These are phyloP conservation scores for Pseudococcus jackbeardsleyi DNA, from an alignment of 2,888 invertebrate species.

Conservation along the genomic window DNA sequence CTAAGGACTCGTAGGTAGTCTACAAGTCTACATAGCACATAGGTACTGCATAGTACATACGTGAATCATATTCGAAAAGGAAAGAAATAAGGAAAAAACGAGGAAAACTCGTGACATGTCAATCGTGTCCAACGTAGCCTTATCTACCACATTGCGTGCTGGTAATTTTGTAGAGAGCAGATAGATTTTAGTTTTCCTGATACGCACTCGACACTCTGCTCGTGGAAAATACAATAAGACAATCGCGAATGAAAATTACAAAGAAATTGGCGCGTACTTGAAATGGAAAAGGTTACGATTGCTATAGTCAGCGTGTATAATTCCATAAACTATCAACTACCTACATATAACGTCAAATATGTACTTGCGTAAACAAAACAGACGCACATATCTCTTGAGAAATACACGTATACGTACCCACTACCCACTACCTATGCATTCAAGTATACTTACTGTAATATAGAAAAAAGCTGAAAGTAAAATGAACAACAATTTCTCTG, in stretches of 20 bases:
- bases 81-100: neutral
- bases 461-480: too few species aligned
- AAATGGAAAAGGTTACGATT: neutral
- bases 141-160: neutral
- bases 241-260: neutral
- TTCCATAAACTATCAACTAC: neutral
- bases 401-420: too few species aligned
- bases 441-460: too few species aligned
- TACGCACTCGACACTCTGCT: neutral
- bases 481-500: too few species aligned
- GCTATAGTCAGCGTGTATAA: neutral
- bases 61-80: neutral
- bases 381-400: too few species aligned
- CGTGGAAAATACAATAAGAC: neutral
- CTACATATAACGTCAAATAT: too few species aligned
- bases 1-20: too few species aligned
- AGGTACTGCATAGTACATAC: too few species aligned
- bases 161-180: neutral
- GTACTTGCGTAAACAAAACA: too few species aligned
- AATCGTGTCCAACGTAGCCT: constrained; percentile 10
- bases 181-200: neutral
- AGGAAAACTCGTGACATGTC: neutral
- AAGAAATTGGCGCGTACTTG: neutral
- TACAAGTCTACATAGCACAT: too few species aligned
- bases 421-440: too few species aligned